Conservation (phyloP, 2,797 vertebrate genomes). For the Sandelia bainsii region DNA sequence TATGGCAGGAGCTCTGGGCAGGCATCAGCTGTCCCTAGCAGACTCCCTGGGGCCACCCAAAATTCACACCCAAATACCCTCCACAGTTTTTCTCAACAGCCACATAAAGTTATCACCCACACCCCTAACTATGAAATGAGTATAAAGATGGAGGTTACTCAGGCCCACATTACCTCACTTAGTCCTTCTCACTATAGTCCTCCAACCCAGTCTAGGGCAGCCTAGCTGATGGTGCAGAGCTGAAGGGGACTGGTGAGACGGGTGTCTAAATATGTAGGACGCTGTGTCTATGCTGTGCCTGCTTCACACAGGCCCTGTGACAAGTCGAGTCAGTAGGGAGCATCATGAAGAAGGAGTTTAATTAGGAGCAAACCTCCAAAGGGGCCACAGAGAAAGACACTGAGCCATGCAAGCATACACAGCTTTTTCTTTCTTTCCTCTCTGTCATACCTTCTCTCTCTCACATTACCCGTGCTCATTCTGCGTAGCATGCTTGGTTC, state of each 20-base stretch:
- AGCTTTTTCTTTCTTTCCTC: constrained; percentile 66
- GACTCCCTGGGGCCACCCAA: constrained; percentile 73
- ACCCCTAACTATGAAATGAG: constrained; percentile 59
- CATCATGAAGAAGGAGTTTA: constrained; percentile 86
- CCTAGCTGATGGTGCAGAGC: constrained; percentile 59
- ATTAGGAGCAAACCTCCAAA: constrained; percentile 87
- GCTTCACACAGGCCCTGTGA: constrained; percentile 81
- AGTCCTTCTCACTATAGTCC: constrained; percentile 28
- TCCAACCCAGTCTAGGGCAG: constrained; percentile 52
- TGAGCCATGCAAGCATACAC: constrained; percentile 73
- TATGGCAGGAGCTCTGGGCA: constrained; percentile 77
- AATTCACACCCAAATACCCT: constrained; percentile 77
- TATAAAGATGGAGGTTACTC: neutral
- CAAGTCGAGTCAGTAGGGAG: constrained; percentile 84
- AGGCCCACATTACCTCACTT: constrained; percentile 16
- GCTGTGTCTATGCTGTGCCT: constrained; percentile 81
- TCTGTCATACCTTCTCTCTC: constrained; percentile 45
- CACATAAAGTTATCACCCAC: constrained; percentile 64
- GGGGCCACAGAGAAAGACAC: constrained; percentile 78
- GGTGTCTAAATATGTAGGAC: constrained; percentile 86
- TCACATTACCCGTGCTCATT: constrained; percentile 32
- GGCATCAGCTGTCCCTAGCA: constrained; percentile 81
- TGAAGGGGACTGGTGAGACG: constrained; percentile 78
- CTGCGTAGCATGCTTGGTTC: neutral
- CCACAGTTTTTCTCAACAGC: constrained; percentile 56